Conservation (phyloP, 2,113 vertebrate species). For the Gila orcuttii region DNA sequence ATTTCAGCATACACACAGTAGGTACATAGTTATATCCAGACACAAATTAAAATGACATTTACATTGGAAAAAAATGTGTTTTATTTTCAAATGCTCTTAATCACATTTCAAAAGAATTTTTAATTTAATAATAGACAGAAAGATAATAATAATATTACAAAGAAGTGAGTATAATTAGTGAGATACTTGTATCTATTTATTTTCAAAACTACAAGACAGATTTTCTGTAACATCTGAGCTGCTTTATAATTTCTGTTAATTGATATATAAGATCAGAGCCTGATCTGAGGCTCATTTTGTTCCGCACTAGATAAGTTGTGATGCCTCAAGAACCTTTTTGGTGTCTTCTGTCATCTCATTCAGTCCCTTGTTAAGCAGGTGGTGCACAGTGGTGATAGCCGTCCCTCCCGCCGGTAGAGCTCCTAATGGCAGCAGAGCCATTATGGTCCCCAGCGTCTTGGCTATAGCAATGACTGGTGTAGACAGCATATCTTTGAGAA, state of each 20-base stretch:
- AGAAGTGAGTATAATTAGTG: neutral
- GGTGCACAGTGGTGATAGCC: neutral
- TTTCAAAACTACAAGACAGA: neutral
- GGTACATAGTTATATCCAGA: neutral
- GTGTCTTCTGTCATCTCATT: slow-evolving; percentile 23
- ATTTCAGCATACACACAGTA: neutral
- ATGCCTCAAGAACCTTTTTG: neutral
- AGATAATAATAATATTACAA: neutral
- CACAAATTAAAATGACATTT: neutral
- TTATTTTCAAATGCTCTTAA: neutral
- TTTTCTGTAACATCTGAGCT: neutral
- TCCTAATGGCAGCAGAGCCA: slow-evolving; percentile 10
- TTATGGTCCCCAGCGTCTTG: neutral
- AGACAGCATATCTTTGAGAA: neutral
- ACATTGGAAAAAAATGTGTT: neutral
- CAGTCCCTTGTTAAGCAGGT: slow-evolving; percentile 14
- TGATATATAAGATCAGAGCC: neutral
- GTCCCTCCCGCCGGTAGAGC: neutral
- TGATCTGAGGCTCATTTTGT: neutral
- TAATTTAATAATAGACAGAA: neutral
- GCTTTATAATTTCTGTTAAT: neutral
- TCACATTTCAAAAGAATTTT: neutral
- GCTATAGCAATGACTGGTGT: neutral
- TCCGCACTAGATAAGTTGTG: neutral
- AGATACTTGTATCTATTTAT: neutral